Conservation (phyloP, 2,888 invertebrate species). For the Cheilosia vulpina region DNA sequence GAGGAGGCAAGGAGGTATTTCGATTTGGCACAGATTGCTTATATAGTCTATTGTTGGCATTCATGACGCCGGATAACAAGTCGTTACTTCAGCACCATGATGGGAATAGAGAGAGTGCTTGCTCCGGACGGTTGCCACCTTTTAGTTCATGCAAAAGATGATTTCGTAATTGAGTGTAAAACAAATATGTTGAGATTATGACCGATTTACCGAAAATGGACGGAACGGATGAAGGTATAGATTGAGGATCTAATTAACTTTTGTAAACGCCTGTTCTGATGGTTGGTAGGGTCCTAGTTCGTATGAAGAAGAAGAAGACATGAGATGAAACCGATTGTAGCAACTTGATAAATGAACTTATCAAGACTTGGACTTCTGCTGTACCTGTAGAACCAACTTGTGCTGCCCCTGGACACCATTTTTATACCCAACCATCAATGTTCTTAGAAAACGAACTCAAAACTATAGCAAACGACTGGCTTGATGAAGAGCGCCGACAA, state of each 20-base stretch:
- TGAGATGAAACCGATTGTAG: no score
- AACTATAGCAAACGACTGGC: background rate
- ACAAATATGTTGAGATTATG: constrained; percentile 32
- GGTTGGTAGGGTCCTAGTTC: background rate
- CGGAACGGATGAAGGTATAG: background rate
- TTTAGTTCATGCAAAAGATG: constrained; percentile 16
- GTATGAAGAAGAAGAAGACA: no score
- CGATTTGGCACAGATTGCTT: constrained; percentile 28
- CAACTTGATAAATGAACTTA: no score
- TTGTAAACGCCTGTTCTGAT: background rate
- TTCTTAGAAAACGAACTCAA: no score
- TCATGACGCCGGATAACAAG: constrained; percentile 1
- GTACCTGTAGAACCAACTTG: no score
- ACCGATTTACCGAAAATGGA: background rate
- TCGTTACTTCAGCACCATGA: background rate
- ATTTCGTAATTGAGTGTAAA: constrained; percentile 39
- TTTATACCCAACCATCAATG: no score
- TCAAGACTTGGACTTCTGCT: no score
- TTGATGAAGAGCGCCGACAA: background rate
- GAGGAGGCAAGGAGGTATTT: constrained; percentile 14
- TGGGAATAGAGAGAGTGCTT: background rate
- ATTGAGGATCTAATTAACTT: background rate
- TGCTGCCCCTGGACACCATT: no score
- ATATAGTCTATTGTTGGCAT: constrained; percentile 21
- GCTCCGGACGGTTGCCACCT: constrained; percentile 5